Evolutionary conservation across 1,140 invertebrate genomes (phyloP).

Genomic region (Eupeodes corollae): DNA sequence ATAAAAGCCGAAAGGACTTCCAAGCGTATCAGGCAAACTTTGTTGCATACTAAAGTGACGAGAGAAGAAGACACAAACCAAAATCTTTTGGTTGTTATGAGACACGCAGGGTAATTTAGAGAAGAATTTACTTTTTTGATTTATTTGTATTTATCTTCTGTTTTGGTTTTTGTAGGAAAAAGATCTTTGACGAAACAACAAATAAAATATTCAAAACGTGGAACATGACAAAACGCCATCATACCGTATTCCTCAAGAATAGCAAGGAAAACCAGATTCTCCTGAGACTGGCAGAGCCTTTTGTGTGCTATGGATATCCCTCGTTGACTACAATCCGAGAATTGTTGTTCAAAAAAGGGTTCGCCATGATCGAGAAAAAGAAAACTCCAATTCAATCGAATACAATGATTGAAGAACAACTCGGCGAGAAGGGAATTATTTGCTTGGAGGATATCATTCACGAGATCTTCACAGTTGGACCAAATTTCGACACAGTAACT

Average conservation of each 20-base stretch:
- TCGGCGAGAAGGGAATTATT: constrained; percentile 31
- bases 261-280: constrained; percentile 29
- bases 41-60: constrained; percentile 15
- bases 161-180: constrained; percentile 15
- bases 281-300: constrained; percentile 33
- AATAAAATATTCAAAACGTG: constrained; percentile 23
- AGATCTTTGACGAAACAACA: constrained; percentile 30
- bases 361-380: constrained; percentile 23
- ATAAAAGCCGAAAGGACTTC: constrained; percentile 30
- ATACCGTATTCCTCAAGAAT: constrained; percentile 31
- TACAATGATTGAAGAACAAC: constrained; percentile 28
- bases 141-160: no score
- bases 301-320: constrained; percentile 29
- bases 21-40: constrained; percentile 26
- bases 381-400: constrained; percentile 34
- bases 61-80: constrained; percentile 21
- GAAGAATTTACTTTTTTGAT: not conserved
- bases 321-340: constrained; percentile 27
- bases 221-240: constrained; percentile 18
- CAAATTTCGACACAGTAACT: constrained; percentile 25
- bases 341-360: constrained; percentile 34
- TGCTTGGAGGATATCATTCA: constrained; percentile 37
- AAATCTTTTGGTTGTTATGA: constrained; percentile 27
- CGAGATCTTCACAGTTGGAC: constrained; percentile 33
- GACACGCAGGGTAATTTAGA: constrained; percentile 21